A percentile compares a stretch with the other conserved stretches of the same genome.
Evolutionary conservation across 2,113 vertebrate species (phyloP).

Genomic region (Prolemur simus): DNA sequence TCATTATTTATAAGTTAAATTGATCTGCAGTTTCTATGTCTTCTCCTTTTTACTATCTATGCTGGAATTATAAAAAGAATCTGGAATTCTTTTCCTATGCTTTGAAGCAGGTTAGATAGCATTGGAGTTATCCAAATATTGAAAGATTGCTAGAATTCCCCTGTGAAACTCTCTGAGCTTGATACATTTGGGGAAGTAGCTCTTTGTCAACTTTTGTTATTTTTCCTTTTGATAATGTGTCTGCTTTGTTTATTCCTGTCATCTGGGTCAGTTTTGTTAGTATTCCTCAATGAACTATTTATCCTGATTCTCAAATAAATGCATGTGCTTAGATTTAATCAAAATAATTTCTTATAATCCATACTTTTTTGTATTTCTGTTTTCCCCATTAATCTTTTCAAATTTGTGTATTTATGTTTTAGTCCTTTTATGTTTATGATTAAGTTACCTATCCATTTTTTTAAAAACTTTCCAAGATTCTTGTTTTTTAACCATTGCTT

Average conservation of each 20-base stretch:
- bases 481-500: not conserved
- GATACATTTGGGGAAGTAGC: no score
- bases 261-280: not conserved
- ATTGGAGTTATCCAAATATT: not conserved
- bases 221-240: not conserved
- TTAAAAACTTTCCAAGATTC: not conserved
- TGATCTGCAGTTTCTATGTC: not conserved
- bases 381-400: not conserved
- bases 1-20: not conserved
- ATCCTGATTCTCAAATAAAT: not conserved
- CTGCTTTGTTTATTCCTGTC: not conserved
- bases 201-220: not conserved
- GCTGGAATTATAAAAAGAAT: not conserved
- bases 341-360: not conserved
- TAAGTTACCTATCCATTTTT: not conserved
- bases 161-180: accelerated
- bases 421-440: accelerated
- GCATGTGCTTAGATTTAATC: not conserved
- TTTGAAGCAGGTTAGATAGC: not conserved
- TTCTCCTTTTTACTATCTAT: not conserved
- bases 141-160: not conserved
- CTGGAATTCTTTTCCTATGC: not conserved
- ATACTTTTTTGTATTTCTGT: not conserved
- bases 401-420: not conserved
- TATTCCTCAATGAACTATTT: not conserved